Percentiles rank a stretch among this genome's conserved stretches.
These are phyloP conservation scores for Notothenia coriiceps DNA, from an alignment of 2,113 vertebrate genomes.

Conservation along the genomic window DNA sequence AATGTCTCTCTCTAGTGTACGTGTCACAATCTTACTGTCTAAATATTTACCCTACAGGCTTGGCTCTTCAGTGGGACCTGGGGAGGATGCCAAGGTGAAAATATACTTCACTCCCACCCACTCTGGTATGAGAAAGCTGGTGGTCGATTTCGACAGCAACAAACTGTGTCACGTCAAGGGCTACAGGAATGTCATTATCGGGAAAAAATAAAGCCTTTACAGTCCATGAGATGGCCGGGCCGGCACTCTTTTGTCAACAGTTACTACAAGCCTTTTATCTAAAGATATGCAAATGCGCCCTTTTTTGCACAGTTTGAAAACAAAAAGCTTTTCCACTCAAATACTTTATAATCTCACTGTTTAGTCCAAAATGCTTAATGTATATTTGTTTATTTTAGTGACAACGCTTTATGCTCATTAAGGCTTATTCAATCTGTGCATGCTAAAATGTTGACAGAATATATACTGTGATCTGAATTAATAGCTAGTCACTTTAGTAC, in stretches of 20 bases:
- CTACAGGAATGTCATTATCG: slow-evolving; percentile 90
- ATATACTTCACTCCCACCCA: slow-evolving; percentile 87
- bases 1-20: background rate
- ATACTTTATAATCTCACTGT: background rate
- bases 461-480: background rate
- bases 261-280: background rate
- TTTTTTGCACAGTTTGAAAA: slow-evolving; percentile 3
- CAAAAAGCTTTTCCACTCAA: background rate
- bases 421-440: slow-evolving; percentile 1
- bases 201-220: slow-evolving; percentile 74
- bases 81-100: slow-evolving; percentile 84
- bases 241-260: background rate
- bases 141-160: slow-evolving; percentile 93
- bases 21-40: slow-evolving; percentile 37
- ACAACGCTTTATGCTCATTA: slow-evolving; percentile 18
- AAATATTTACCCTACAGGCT: slow-evolving; percentile 74
- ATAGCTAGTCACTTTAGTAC: background rate
- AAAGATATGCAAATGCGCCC: background rate
- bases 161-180: slow-evolving; percentile 90
- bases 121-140: slow-evolving; percentile 87
- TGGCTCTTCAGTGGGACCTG: slow-evolving; percentile 74
- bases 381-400: slow-evolving; percentile 7
- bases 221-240: background rate
- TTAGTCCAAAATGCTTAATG: background rate
- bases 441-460: background rate